Evolutionary conservation across 2,888 invertebrate genomes (phyloP), one percentile per base, ranked within the genome.

Genomic region (Zonitis immaculata): DNA sequence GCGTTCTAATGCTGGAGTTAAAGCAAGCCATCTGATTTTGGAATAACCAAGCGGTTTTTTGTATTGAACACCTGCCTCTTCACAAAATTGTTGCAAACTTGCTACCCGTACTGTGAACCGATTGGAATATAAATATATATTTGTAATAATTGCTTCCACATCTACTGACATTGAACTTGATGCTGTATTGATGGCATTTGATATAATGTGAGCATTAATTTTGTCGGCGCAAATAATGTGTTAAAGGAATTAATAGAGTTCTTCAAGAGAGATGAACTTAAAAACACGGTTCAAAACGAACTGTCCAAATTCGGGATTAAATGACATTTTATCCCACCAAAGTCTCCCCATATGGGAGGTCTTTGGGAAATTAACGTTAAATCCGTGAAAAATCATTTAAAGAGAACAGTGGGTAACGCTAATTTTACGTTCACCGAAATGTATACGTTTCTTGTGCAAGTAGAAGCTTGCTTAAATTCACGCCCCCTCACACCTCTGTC

Each of bases 331-430:
- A 70, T 66, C 43, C 68, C 69, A 2, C 61, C 71, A 6, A 28
- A 47, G 25, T 57, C 66, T 1, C 70, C 69, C 1, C 61, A 68
- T 45, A 66, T 66, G 48, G 70, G 71, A 9, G 71, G 71, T 9
- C 44, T 71, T 8, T 69, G 69, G 70, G 72, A 73, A 47, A 62
- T 67, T 1, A 65, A 58, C 9, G 61, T 72, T 7, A 68, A 66
- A 47, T 58, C 60, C 4, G 51, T 63, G 1, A 54, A 56, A 47
- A 9, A 22, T 14, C 53, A 56, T 30, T 44, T 51, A 27, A 44
- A 48, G 44, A 25, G 48, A 28, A 14, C 47, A 2, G 8, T 56
- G 9, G 47, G 50, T 5, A 35, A 53, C 6, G 32, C 47, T 3
- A 9, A 16, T 18, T 5, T 53, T 9, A 56, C 56, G 6, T 50